phyloP scores from a whole-genome alignment of 2,888 invertebrate species.

The Atethmia centrago region DNA sequence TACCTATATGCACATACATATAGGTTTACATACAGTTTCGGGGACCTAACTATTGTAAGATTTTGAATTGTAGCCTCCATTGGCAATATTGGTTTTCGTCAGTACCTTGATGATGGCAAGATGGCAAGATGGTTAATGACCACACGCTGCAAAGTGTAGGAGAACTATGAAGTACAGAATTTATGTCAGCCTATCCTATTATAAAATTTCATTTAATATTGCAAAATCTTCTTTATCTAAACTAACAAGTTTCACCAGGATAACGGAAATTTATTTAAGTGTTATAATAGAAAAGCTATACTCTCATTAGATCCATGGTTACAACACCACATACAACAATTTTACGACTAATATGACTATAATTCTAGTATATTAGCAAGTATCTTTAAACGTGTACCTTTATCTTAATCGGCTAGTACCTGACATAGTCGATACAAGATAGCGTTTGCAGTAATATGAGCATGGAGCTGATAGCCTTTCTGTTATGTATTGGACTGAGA shows the following conservation, averaged over 20 bases:
- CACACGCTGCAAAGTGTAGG: background rate
- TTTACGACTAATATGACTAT: conserved; percentile 29
- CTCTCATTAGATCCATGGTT: conserved; percentile 13
- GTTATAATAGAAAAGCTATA: conserved; percentile 1
- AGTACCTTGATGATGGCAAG: background rate
- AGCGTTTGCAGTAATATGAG: conserved; percentile 49
- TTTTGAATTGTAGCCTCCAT: background rate
- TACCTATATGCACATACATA: no score
- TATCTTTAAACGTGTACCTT: conserved; percentile 34
- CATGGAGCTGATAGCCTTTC: conserved; percentile 33
- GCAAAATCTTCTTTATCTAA: conserved; percentile 7
- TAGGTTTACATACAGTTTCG: background rate
- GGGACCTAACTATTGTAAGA: background rate
- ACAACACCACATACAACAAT: conserved; percentile 14
- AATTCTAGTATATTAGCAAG: conserved; percentile 19
- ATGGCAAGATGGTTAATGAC: background rate
- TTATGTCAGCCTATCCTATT: background rate
- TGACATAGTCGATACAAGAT: conserved; percentile 34
- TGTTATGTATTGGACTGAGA: conserved; percentile 30
- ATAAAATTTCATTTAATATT: background rate
- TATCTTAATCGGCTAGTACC: conserved; percentile 49
- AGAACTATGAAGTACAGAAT: background rate
- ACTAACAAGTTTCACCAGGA: background rate
- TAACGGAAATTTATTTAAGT: background rate
- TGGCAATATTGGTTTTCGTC: background rate